These are phyloP conservation scores for Oncorhynchus masou DNA, from an alignment of 2,113 vertebrate genomes.

Conservation along the genomic window DNA sequence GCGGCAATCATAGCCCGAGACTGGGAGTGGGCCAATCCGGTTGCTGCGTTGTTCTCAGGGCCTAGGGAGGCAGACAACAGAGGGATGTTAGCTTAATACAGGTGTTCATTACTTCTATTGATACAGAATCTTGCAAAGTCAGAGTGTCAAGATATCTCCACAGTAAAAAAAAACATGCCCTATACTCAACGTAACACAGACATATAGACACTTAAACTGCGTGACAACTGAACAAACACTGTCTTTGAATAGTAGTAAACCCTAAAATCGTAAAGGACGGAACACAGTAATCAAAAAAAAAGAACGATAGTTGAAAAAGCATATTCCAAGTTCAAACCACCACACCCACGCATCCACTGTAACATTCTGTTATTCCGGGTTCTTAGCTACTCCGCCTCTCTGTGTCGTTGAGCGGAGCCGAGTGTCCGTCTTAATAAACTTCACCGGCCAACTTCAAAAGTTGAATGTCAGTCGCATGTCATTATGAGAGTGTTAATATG, in stretches of 20 bases:
- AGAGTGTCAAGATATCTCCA: background rate
- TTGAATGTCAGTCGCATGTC: conserved; percentile 25
- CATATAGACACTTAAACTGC: background rate
- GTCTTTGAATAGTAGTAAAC: background rate
- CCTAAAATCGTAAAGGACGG: no score
- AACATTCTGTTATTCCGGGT: conserved; percentile 39
- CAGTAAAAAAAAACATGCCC: background rate
- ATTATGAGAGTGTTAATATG: conserved; percentile 34
- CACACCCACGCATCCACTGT: conserved; percentile 3
- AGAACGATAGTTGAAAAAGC: conserved; percentile 14
- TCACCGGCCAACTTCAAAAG: conserved; percentile 49
- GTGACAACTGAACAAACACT: no score
- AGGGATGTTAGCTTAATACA: background rate
- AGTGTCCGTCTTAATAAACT: conserved; percentile 30
- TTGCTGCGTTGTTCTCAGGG: conserved; percentile 60
- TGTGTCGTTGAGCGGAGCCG: conserved; percentile 19
- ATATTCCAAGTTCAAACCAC: conserved; percentile 2
- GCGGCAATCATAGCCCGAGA: conserved; percentile 88
- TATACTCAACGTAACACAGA: background rate
- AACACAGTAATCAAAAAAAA: background rate
- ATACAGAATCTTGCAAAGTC: background rate
- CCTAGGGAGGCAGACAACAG: conserved; percentile 32
- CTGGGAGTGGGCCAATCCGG: conserved; percentile 75
- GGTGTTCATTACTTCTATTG: background rate
- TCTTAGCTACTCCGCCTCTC: background rate